Conservation (phyloP, 1,140 invertebrate genomes). For the Drosophila fuyamai region DNA sequence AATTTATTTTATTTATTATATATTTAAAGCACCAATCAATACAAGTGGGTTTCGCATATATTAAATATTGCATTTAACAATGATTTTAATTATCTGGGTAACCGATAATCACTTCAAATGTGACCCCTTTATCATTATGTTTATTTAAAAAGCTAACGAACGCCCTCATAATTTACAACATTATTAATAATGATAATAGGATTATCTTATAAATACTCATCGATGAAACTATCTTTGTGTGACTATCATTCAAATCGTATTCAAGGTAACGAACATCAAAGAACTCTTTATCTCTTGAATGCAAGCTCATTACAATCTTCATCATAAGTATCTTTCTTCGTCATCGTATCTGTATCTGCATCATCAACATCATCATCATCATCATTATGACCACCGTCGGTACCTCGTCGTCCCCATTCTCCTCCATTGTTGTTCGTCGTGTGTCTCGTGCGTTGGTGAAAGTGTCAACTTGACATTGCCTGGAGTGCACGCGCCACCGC, state of each 20-base stretch:
- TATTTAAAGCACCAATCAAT: too few relatives aligned
- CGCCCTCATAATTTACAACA: not conserved
- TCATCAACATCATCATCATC: conserved; percentile 9
- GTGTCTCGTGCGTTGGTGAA: conserved; percentile 71
- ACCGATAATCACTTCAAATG: too few relatives aligned
- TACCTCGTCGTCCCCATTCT: conserved; percentile 26
- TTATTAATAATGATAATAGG: not conserved
- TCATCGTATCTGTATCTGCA: conserved; percentile 27
- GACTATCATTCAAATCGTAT: not conserved
- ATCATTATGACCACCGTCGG: not conserved
- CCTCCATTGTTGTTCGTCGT: conserved; percentile 23
- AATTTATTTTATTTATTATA: too few relatives aligned
- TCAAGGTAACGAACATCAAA: conserved; percentile 18
- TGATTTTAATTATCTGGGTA: too few relatives aligned
- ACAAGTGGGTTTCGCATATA: too few relatives aligned
- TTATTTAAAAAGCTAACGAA: not conserved
- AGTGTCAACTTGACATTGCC: conserved; percentile 83
- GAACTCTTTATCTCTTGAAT: conserved; percentile 9
- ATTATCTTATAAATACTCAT: conserved; percentile 2
- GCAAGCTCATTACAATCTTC: conserved; percentile 24
- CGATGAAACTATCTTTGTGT: conserved; percentile 1
- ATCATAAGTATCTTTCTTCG: conserved; percentile 19
- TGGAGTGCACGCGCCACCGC: conserved; percentile 77
- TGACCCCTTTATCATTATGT: too few relatives aligned
- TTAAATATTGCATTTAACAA: too few relatives aligned